phyloP scores from a whole-genome alignment of 2,888 invertebrate genomes.

The Mylabris sibirica region DNA sequence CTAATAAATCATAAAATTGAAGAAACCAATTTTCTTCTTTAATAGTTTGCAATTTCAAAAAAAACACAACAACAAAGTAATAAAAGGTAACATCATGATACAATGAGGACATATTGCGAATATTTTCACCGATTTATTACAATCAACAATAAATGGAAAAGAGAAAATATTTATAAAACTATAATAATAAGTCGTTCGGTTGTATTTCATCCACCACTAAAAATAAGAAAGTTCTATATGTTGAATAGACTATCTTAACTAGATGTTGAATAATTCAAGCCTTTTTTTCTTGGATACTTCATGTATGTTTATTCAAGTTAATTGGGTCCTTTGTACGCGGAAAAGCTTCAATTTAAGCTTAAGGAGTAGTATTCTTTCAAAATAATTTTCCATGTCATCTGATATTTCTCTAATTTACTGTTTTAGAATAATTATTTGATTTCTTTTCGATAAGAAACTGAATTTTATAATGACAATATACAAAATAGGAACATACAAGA shows the following conservation, averaged over 20 bases:
- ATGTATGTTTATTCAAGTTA: not conserved
- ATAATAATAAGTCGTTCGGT: not conserved
- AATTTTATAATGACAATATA: too few species aligned
- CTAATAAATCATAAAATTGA: conserved; percentile 7
- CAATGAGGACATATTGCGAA: not conserved
- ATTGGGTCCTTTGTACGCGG: not conserved
- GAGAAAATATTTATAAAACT: not conserved
- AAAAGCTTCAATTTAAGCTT: too few species aligned
- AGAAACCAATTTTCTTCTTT: not conserved
- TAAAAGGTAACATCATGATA: not conserved
- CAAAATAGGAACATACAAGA: too few species aligned
- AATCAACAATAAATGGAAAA: not conserved
- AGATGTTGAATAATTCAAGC: not conserved
- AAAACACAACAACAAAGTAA: not conserved
- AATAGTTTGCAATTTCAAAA: too few species aligned
- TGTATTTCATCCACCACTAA: not conserved
- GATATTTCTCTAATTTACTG: too few species aligned
- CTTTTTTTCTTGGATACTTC: not conserved
- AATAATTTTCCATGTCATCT: too few species aligned
- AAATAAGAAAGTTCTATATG: not conserved
- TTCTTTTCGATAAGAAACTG: too few species aligned
- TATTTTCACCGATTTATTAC: not conserved
- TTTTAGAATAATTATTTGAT: too few species aligned
- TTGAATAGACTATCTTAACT: not conserved
- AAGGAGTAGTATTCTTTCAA: too few species aligned